A percentile compares a stretch with the other conserved stretches of the same genome.
These are phyloP conservation scores for Abramis brama DNA, from an alignment of 2,113 vertebrate species.

Conservation along the genomic window DNA sequence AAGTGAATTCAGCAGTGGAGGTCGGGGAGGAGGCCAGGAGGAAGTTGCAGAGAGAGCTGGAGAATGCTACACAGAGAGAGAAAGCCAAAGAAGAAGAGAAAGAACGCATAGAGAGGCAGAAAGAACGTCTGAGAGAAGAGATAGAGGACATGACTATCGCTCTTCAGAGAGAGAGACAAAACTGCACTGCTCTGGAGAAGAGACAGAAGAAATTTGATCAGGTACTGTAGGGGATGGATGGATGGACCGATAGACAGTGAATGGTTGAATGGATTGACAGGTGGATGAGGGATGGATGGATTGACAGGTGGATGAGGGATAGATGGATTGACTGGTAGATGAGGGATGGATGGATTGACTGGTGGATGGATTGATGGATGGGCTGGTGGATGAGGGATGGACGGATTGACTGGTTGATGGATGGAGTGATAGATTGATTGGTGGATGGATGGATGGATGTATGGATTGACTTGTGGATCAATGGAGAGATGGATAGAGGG, in stretches of 20 bases:
- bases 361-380: not conserved
- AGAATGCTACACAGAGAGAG: constrained; percentile 79
- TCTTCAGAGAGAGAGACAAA: constrained; percentile 86
- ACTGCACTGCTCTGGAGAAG: constrained; percentile 84
- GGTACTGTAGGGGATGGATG: constrained; percentile 66
- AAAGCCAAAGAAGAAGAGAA: constrained; percentile 83
- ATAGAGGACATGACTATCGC: constrained; percentile 86
- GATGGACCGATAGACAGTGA: not conserved
- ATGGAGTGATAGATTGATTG: no score
- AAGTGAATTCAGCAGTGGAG: constrained; percentile 81
- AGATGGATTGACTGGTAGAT: not conserved
- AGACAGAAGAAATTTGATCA: constrained; percentile 93
- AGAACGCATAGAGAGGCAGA: constrained; percentile 79
- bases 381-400: not conserved
- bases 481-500: not conserved
- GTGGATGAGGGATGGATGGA: not conserved
- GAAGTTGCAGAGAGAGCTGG: constrained; percentile 83
- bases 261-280: not conserved
- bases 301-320: not conserved
- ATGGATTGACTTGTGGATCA: no score
- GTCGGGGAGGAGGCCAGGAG: constrained; percentile 81
- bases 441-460: no score
- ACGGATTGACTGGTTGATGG: no score
- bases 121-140: constrained; percentile 85
- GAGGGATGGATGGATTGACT: not conserved